Conservation (phyloP, 2,113 vertebrate species). For the Eubucco bourcierii region DNA sequence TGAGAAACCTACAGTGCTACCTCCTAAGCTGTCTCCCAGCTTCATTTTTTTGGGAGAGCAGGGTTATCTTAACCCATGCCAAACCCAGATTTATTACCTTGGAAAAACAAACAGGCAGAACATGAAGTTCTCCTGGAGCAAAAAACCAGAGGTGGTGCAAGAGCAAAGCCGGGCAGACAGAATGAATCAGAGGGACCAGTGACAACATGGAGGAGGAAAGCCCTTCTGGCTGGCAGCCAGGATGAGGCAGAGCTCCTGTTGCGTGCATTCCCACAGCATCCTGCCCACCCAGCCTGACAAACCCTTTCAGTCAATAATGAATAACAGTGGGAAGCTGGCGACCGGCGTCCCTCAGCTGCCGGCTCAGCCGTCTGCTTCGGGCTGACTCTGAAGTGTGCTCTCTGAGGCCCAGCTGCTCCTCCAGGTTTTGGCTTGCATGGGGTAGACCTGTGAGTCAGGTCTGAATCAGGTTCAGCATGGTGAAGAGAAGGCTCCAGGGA, state of each 20-base stretch:
- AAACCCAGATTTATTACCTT: neutral
- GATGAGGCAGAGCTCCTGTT: neutral
- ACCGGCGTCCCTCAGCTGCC: neutral
- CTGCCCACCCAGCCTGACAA: constrained; percentile 11
- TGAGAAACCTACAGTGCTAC: neutral
- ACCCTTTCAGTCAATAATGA: neutral
- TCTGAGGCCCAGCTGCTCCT: neutral
- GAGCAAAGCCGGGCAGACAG: neutral
- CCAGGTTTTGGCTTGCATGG: neutral
- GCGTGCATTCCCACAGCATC: neutral
- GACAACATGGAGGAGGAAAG: constrained; percentile 58
- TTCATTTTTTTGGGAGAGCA: neutral
- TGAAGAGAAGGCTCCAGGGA: too few species aligned
- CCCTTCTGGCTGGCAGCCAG: constrained; percentile 16
- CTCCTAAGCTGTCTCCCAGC: neutral
- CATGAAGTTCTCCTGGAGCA: neutral
- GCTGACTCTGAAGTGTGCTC: neutral
- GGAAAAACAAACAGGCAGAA: neutral
- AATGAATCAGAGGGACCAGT: constrained; percentile 10
- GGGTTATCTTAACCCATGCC: neutral
- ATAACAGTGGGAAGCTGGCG: neutral
- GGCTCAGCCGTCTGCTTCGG: neutral
- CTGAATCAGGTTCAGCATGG: neutral
- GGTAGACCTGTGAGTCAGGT: neutral
- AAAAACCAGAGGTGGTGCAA: neutral